Base-by-base conservation (phyloP, 2,113 vertebrate genomes). In the Pao palembangensis region DNA sequence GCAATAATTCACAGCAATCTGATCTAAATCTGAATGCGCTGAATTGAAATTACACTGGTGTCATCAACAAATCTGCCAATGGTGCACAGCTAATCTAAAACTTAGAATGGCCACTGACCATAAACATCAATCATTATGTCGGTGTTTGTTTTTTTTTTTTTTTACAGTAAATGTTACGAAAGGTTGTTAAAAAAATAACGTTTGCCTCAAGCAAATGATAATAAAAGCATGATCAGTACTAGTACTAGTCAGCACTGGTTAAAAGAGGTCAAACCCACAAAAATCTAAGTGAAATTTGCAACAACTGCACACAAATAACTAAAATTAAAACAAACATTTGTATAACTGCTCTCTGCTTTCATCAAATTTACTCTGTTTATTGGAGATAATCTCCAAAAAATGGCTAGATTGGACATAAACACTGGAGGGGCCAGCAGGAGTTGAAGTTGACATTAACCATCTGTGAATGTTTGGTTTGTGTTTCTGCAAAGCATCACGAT, bases 21-120 rank as follows among this genome's bases (percentile, higher is more conserved):
- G 43, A 38, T 3, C 13, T 15, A 44, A 44, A 44, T 48, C n/a
- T 67, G 34, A 38, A 38, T 48, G 17, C 38, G 50, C 61, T 66
- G 50, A 38, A 41, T 59, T 21, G 64, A 64, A 55, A 54, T 42
- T 71, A 71, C 55, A 67, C 55, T n/a, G 8, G 18, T 50, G 44
- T 54, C 50, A 41, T 49, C 34, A 71, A 55, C 44, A 59, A 52
- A 23, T 55, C 28, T 49, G 47, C 59, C 64, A 42, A 56, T 2
- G 17, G 61, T 58, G 62, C 8, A 67, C 54, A 58, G 61, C 61
- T 63, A 47, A 68, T 19, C 64, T 62, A 62, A 72, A 75, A 66
- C 58, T 43, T 28, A 67, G 25, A 28, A 59, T 38, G 61, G 49
- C 41, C 41, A 64, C 5, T 68, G 43, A 60, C 50, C 4, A 21